Base-by-base conservation (phyloP, 2,888 invertebrate species). In the Eudasyphora cyanicolor region DNA sequence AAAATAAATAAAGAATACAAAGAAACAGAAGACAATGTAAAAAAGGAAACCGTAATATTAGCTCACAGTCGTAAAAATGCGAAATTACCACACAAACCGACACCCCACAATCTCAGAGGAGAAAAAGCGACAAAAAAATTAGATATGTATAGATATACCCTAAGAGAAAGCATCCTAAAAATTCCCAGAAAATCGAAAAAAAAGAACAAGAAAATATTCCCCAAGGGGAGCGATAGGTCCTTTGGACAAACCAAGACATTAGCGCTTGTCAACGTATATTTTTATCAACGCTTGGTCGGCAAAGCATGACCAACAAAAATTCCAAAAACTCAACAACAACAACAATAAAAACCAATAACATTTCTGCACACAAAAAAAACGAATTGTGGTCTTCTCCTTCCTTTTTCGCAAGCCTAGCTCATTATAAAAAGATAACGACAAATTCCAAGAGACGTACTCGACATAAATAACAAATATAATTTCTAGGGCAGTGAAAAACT, bases 261-360 rank as follows among this genome's bases (percentile, higher is more conserved):
- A 82, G 62, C 69, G 69, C 67, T 74, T 80, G 83, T 80, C 79
- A 77, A 62, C 62, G 35, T 69, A 49, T 67, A 73, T 57, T 67
- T 73, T 76, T 76, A 73, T 74, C 38, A 71, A 77, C 74, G 76
- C 74, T 76, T 74, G 79, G 70, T 38, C 77, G 75, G 35, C 77
- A 19, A 83, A 83, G 77, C 77, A 49, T 76, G 10, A 35, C 75
- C 24, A 67, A 2, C 35, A 57, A 54, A 8, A 38, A 67, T n/a
- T n/a, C n/a, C 10, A 60, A 51, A 29, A 60, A 42, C 12, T 0
- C 7, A 27, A 27, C 29, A 35, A 35, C 21, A 49, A 70, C 17
- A 69, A 27, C 69, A 67, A 71, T 54, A 24, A 51, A 35, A 10
- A 38, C 19, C 14, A 35, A 54, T 21, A 10, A 19, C 17, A 42